These are phyloP conservation scores for Macroramphosus scolopax DNA, from an alignment of 2,797 vertebrate genomes.

Conservation along the genomic window DNA sequence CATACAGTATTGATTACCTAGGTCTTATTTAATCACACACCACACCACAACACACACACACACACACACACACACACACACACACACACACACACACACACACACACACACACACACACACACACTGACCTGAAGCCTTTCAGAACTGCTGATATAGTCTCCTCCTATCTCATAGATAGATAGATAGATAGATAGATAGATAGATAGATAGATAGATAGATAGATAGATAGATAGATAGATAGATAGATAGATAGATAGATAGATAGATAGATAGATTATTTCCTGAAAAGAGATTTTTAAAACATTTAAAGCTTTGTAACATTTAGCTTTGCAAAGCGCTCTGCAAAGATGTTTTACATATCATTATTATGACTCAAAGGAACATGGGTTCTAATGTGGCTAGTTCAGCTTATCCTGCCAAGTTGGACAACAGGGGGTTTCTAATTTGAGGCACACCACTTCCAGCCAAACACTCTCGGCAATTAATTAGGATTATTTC, in stretches of 20 bases:
- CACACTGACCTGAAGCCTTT: not conserved
- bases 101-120: not conserved
- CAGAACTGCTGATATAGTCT: slow-evolving; percentile 19
- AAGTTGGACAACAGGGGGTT: slow-evolving; percentile 51
- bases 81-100: not conserved
- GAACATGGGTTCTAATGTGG: slow-evolving; percentile 34
- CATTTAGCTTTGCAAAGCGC: slow-evolving; percentile 16
- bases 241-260: not conserved
- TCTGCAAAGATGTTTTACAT: slow-evolving; percentile 27
- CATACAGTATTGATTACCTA: too few species aligned
- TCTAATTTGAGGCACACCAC: slow-evolving; percentile 55
- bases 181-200: slow-evolving; percentile 1
- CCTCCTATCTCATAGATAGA: slow-evolving; percentile 1
- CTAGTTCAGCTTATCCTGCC: slow-evolving; percentile 37
- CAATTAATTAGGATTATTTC: slow-evolving; percentile 59
- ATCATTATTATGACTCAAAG: slow-evolving; percentile 26
- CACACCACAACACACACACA: not conserved
- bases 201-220: not conserved
- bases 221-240: not conserved
- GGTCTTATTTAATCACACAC: too few species aligned
- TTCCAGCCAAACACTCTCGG: slow-evolving; percentile 54
- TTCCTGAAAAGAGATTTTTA: too few species aligned
- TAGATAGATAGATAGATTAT: not conserved
- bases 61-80: not conserved
- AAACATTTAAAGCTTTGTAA: too few species aligned